Base-by-base conservation (phyloP, 2,888 invertebrate species). In the Melinaea marsaeus region DNA sequence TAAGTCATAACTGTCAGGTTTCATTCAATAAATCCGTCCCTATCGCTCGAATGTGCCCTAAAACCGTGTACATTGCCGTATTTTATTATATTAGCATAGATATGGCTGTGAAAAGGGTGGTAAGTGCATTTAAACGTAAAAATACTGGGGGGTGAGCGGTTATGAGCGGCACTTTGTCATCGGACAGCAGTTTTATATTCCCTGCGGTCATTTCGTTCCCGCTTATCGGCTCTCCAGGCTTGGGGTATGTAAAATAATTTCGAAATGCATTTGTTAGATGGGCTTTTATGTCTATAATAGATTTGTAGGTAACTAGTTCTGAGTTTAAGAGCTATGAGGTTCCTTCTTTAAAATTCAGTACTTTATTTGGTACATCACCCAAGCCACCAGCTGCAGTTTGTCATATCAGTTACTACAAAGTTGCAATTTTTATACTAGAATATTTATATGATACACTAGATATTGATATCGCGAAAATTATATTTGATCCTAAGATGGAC, bases 151-250 rank as follows among this genome's bases (percentile, higher is more conserved):
- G 74, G 73, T 66, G 70, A 71, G 70, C 73, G 79, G 82, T 82
- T 83, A 84, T 77, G 75, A 75, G 74, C 69, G 74, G 79, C 75
- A 77, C 77, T 86, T 80, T 84, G 80, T 86, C 86, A 86, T 85
- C 78, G 75, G 73, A 73, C 74, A 79, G 74, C 80, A 76, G 76
- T 79, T 83, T 85, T 84, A 86, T 83, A 75, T 78, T 72, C 71
- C 73, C 77, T 72, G 75, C 74, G 83, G 84, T 83, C 81, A 79
- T 64, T 72, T 66, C 65, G 64, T 56, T 42, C 61, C 60, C 65
- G 65, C 61, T 71, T 74, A 74, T 74, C 74, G 69, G 63, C 59
- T 68, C 65, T 62, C 70, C 64, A 64, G 65, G 70, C 65, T 67
- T 58, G 65, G 71, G 66, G 70, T 59, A 67, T 67, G 67, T 65